Evolutionary conservation across 2,797 vertebrate species (phyloP).

Genomic region (Aselliscus stoliczkanus): DNA sequence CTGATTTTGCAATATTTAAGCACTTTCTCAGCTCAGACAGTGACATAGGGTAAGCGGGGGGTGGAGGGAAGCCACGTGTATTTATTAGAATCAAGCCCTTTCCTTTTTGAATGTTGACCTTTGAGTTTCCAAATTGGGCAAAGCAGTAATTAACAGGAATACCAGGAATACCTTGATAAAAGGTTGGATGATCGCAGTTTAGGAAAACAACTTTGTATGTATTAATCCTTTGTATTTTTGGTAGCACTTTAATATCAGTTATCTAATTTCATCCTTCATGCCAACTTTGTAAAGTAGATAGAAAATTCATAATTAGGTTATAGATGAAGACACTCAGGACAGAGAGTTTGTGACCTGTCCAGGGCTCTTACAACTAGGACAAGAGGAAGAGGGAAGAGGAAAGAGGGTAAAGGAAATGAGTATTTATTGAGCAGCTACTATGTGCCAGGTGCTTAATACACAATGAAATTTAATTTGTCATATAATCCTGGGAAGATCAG

Average conservation of each 20-base stretch:
- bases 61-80: not conserved
- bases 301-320: not conserved
- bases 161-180: conserved; percentile 51
- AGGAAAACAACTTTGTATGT: conserved; percentile 50
- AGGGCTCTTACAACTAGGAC: not conserved
- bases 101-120: conserved; percentile 54
- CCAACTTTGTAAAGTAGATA: not conserved
- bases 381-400: not conserved
- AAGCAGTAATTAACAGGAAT: conserved; percentile 61
- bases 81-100: conserved; percentile 43
- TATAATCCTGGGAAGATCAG: not conserved
- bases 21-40: conserved; percentile 51
- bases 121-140: conserved; percentile 64
- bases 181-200: conserved; percentile 3
- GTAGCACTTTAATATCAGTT: conserved; percentile 18
- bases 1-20: conserved; percentile 55
- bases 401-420: not conserved
- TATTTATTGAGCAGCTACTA: not conserved
- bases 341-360: not conserved
- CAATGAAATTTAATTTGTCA: not conserved
- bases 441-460: not conserved
- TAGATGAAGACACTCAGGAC: not conserved
- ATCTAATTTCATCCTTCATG: conserved; percentile 12
- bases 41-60: conserved; percentile 60
- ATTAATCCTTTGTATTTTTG: conserved; percentile 51